Evolutionary conservation across 1,140 invertebrate genomes (phyloP), one percentile per base, ranked within the genome.

Genomic region (Caenorhabditis inopinata): DNA sequence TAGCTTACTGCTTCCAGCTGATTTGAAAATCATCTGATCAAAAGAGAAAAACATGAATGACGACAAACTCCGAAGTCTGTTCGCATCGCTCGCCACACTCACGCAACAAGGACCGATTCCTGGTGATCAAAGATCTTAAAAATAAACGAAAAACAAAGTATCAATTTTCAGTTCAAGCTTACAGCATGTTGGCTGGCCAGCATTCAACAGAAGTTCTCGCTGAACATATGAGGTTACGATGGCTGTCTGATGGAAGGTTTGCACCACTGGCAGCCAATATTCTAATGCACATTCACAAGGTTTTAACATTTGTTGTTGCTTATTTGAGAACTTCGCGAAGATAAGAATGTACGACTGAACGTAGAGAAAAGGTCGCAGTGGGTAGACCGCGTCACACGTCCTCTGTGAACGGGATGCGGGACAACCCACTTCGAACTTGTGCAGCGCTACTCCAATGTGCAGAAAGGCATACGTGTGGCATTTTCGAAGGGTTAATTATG

Each of bases 241-340:
- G 81, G 81, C 47, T 82, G n/a, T 81, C 81, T 5, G 81, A 82
- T 75, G 46, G 51, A 32, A 38, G 76, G 2, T 82, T 82, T 32
- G 78, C 78, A 9, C 81, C 81, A 21, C 14, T 82, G 9, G 81
- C 81, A 9, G 81, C 81, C 7, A 78, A 74, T 25, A 82, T 82
- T 18, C 58, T 82, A 14, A 42, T 81, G 21, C 81, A 82, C 16
- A 78, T 82, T 18, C 81, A 82, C 23, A 48, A 53, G 42, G 79
- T 81, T n/a, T n/a, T n/a, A n/a, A n/a, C n/a, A n/a, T n/a, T n/a
- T n/a, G n/a, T n/a, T n/a, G n/a, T n/a, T n/a, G n/a, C n/a, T n/a
- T n/a, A n/a, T n/a, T n/a, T n/a, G n/a, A n/a, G n/a, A n/a, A n/a
- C n/a, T n/a, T n/a, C n/a, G n/a, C n/a, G n/a, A n/a, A n/a, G n/a